These are phyloP conservation scores for Hyles lineata DNA, from an alignment of 2,888 invertebrate species.

Conservation along the genomic window DNA sequence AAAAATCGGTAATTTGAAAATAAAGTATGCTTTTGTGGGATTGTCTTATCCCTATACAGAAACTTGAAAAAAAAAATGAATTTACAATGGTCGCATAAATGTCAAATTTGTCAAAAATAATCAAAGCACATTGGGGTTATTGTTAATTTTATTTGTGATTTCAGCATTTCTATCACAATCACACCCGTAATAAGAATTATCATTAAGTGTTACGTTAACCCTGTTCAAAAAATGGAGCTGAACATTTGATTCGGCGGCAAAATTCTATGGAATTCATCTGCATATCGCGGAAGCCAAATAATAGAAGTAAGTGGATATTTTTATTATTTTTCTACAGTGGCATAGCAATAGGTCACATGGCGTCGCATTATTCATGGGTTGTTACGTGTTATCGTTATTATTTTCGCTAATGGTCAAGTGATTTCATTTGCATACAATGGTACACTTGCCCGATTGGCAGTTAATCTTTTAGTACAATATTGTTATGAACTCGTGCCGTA, in stretches of 20 bases:
- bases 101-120: conserved; percentile 64
- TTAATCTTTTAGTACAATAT: conserved; percentile 27
- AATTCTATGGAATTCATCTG: conserved; percentile 74
- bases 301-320: conserved; percentile 69
- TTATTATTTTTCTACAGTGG: conserved; percentile 56
- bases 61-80: neutral
- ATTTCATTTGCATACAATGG: conserved; percentile 80
- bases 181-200: conserved; percentile 8
- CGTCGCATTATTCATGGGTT: conserved; percentile 58
- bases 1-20: conserved; percentile 10
- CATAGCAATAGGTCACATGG: conserved; percentile 62
- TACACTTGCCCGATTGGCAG: conserved; percentile 57
- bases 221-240: conserved; percentile 27
- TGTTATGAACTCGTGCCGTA: conserved; percentile 24
- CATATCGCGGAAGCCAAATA: conserved; percentile 63
- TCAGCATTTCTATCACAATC: conserved; percentile 21
- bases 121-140: conserved; percentile 57
- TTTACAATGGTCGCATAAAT: conserved; percentile 33
- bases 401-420: conserved; percentile 67
- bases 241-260: conserved; percentile 53
- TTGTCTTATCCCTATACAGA: neutral
- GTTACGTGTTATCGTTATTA: conserved; percentile 59
- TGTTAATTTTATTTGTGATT: conserved; percentile 29
- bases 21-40: neutral
- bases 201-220: conserved; percentile 5